Conservation (phyloP, 2,888 invertebrate species). For the Calameuta pallipes region DNA sequence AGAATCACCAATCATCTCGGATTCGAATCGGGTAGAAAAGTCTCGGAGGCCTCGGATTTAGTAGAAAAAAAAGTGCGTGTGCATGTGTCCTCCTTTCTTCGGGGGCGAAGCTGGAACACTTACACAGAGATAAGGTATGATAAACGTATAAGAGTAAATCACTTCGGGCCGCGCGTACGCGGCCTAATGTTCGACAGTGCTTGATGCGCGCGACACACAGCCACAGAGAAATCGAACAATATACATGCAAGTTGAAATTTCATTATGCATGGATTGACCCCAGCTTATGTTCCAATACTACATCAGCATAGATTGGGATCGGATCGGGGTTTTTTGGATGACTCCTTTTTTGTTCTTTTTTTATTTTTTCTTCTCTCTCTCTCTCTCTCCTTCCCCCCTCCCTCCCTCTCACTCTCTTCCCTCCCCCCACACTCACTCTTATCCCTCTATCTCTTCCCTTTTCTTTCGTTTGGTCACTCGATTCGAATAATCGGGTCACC, state of each 20-base stretch:
- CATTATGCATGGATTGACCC: conserved; percentile 54
- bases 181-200: background rate
- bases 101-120: background rate
- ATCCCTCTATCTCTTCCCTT: background rate
- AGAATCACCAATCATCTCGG: background rate
- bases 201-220: background rate
- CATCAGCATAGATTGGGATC: conserved; percentile 54
- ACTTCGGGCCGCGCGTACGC: background rate
- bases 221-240: background rate
- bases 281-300: conserved; percentile 42
- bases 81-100: conserved; percentile 8
- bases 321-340: conserved; percentile 40
- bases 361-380: background rate
- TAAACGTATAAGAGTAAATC: background rate
- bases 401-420: too few species aligned
- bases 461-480: conserved; percentile 24
- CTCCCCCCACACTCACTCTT: too few species aligned
- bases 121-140: background rate
- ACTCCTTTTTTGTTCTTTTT: conserved; percentile 33
- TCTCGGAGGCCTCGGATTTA: background rate
- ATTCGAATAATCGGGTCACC: conserved; percentile 35
- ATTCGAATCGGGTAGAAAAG: background rate
- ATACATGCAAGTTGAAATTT: conserved; percentile 36
- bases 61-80: background rate
- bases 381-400: too few species aligned